Evolutionary conservation across 2,888 invertebrate species (phyloP).

Genomic region (Syritta pipiens): DNA sequence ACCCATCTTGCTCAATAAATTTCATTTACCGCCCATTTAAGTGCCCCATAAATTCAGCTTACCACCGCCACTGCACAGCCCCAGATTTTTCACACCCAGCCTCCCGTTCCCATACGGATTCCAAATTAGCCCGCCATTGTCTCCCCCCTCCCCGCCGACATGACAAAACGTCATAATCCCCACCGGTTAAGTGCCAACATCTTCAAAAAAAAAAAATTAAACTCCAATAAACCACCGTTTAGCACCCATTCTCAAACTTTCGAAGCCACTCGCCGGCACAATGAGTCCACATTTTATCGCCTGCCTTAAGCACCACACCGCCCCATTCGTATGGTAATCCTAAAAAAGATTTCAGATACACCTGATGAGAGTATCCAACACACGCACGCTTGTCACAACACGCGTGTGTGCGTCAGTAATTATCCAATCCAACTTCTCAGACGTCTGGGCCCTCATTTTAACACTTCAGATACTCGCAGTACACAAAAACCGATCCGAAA

Average conservation of each 20-base stretch:
- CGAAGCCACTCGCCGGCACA: slow-evolving; percentile 24
- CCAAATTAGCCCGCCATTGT: slow-evolving; percentile 59
- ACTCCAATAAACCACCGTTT: slow-evolving; percentile 68
- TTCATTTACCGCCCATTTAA: too few relatives aligned
- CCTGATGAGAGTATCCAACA: slow-evolving; percentile 40
- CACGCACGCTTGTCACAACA: slow-evolving; percentile 51
- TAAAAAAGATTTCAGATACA: slow-evolving; percentile 32
- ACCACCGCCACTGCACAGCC: background rate
- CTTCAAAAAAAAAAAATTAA: slow-evolving; percentile 64
- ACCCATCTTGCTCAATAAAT: too few relatives aligned
- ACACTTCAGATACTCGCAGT: slow-evolving; percentile 55
- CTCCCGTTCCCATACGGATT: slow-evolving; percentile 48
- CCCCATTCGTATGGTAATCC: slow-evolving; percentile 64
- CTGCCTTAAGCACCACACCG: slow-evolving; percentile 58
- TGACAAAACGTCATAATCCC: slow-evolving; percentile 51
- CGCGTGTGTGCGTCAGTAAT: slow-evolving; percentile 52
- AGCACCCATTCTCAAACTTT: slow-evolving; percentile 44
- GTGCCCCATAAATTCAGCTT: slow-evolving; percentile 28
- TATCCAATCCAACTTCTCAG: slow-evolving; percentile 57
- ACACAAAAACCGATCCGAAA: slow-evolving; percentile 31
- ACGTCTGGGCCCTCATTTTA: slow-evolving; percentile 52
- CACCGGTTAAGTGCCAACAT: slow-evolving; percentile 47
- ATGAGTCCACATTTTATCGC: slow-evolving; percentile 61
- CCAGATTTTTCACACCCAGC: slow-evolving; percentile 20
- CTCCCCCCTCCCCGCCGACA: background rate